Evolutionary conservation across 2,797 vertebrate genomes (phyloP), one percentile per base, ranked within the genome.

Genomic region (Gastrophryne carolinensis): DNA sequence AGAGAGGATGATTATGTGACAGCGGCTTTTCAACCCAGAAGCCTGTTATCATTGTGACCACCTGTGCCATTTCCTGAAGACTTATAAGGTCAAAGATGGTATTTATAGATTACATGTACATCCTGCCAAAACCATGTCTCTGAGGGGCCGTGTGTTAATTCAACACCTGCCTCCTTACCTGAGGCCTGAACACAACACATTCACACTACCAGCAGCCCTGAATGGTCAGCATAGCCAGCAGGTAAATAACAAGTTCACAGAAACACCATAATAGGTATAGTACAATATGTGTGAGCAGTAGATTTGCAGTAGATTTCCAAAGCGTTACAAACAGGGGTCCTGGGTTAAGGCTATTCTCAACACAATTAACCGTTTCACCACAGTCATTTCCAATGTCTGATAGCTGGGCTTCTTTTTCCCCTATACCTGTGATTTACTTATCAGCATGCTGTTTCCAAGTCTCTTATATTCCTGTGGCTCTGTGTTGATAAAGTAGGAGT

Each of bases 141-240:
- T 26, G 27, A 62, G 39, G 62, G 3, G 21, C 24, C 35, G 29
- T 19, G 62, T 49, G 50, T 64, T 73, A 53, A 75, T 67, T 32
- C 24, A 35, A 17, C 53, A 67, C 53, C 41, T 75, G 63, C 63
- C 26, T 52, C 47, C 15, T 27, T 37, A 49, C 39, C 17, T 64
- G 30, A 64, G 26, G 17, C 23, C 26, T 49, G 1, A 29, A 74
- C 60, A 64, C 41, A 57, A 57, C 15, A 72, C 34, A 61, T 65
- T 65, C 37, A 39, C 10, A 52, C 39, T 21, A 63, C 32, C n/a
- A 37, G 30, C 23, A 17, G n/a, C 17, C 29, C 26, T 57, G 8
- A 75, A 75, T 67, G 72, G 72, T 75, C 72, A 75, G 35, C 4
- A 44, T 17, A 44, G 39, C 39, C 17, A 6, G 15, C 17, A 44